Conservation (phyloP, 2,888 invertebrate genomes). For the Agonum fuliginosum region DNA sequence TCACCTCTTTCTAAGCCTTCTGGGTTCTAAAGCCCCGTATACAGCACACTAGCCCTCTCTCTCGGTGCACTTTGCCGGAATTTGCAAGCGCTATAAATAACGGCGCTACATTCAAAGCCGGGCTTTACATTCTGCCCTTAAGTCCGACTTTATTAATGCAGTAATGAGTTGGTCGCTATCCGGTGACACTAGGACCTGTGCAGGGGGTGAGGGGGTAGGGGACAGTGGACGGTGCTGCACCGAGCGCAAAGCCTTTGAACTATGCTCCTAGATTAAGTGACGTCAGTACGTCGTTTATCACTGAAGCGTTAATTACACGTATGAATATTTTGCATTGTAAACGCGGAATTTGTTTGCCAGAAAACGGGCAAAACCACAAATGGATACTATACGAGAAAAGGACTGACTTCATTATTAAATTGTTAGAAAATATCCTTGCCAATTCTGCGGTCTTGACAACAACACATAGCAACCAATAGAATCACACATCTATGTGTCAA, state of each 20-base stretch:
- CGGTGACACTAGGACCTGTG: constrained; percentile 4
- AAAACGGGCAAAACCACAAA: no score
- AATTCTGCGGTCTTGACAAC: no score
- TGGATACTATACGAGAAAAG: no score
- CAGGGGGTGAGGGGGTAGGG: not conserved
- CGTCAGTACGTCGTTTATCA: constrained; percentile 56
- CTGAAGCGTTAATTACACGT: constrained; percentile 57
- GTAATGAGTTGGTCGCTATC: constrained; percentile 27
- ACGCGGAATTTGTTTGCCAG: constrained; percentile 35
- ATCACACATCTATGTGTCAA: no score
- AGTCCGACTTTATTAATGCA: constrained; percentile 60
- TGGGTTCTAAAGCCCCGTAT: not conserved
- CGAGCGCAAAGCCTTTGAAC: constrained; percentile 52
- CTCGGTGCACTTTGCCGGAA: constrained; percentile 56
- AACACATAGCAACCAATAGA: no score
- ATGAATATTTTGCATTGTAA: constrained; percentile 57
- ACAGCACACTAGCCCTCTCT: not conserved
- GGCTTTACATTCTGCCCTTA: constrained; percentile 58
- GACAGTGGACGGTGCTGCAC: constrained; percentile 32
- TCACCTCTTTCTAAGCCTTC: not conserved
- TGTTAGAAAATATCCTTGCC: no score
- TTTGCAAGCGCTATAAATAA: constrained; percentile 53
- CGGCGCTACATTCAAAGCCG: constrained; percentile 51
- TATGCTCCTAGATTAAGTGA: constrained; percentile 60
- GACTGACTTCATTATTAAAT: no score